Base-by-base conservation (phyloP, 2,113 vertebrate species). In the Oxygymnocypris stewartii region DNA sequence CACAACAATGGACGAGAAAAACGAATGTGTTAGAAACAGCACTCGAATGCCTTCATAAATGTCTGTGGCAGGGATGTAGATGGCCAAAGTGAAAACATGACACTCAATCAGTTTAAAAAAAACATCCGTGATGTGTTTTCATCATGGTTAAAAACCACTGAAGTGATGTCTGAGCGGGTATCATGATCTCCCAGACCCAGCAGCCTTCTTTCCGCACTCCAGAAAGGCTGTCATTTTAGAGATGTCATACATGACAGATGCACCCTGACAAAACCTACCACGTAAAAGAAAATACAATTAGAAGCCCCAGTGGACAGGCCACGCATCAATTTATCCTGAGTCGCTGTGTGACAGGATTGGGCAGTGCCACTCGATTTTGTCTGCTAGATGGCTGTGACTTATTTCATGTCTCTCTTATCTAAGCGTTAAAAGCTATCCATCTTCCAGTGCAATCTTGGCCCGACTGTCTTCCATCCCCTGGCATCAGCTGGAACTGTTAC, bases 251-350 rank as follows among this genome's bases (percentile, higher is more conserved):
- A 93, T 94, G 94, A 95, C 93, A 93, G 93, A 95, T 95, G 92
- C 89, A 89, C 84, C 91, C 91, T 93, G 92, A 94, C 94, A 94
- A 93, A 93, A 89, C 83, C 90, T 89, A 92, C 89, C 90, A 89
- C 92, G 91, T 93, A 92, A 91, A 92, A 94, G 90, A 94, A 93
- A 94, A 94, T 93, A 93, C 92, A 95, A 96, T 95, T 95, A 95
- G 92, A 84, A 86, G 92, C 92, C 91, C 93, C 91, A 91, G 91
- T 95, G 93, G 94, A 94, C 90, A 92, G 92, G 91, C 90, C 92
- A 92, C 88, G 89, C 88, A 88, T 74, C 92, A 91, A 95, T 95
- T 94, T 91, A 93, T 94, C 82, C 94, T 92, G 91, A 92, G 93
- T 88, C 88, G 87, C 82, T 65, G 79, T 87, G 57, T 94, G 94